Base-by-base conservation (phyloP, 2,888 invertebrate genomes). In the Myopa tessellatipennis region DNA sequence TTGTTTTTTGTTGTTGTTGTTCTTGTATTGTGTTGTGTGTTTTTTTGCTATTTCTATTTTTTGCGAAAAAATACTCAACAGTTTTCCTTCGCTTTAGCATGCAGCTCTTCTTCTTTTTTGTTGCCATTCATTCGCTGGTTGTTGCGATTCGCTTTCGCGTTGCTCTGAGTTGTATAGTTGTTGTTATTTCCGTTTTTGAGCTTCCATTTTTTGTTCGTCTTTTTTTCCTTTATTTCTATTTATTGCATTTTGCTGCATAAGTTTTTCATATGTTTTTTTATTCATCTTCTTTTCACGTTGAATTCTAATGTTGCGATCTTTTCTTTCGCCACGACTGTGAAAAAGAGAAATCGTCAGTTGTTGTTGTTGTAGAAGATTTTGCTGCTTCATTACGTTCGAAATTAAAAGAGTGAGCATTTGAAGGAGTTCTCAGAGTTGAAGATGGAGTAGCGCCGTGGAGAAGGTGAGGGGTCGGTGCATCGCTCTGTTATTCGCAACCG, bases 311-410 rank as follows among this genome's bases (percentile, higher is more conserved):
- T 71, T 18, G 60, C 6, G 58, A 50, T 18, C 8, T 68, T n/a
- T 73, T 58, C 52, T 26, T 67, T 55, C 69, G 69, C 55, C 55
- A 26, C 7, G 26, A 14, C 55, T 68, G 34, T 55, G 16, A 16
- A 16, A 5, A 36, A 14, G 71, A 73, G 79, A 60, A 63, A 71
- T n/a, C 36, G 72, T 36, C 74, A 65, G 74, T 55, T 77, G 70
- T 76, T 76, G 72, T 72, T 68, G 52, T 71, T 70, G 55, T 50
- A 60, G 55, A 34, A 40, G 52, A 68, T 70, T 52, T 72, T 77
- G 68, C 26, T 78, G 82, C 70, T 81, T 80, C 77, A 79, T 82
- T 76, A 70, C 80, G 79, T 78, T 80, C 79, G 76, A 81, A 83
- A 79, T 78, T 74, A 79, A 80, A 79, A 77, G 75, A 78, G 65